Evolutionary conservation across 2,797 vertebrate species (phyloP), one percentile per base, ranked within the genome.

Genomic region (Enteromius afrohamiltoni): DNA sequence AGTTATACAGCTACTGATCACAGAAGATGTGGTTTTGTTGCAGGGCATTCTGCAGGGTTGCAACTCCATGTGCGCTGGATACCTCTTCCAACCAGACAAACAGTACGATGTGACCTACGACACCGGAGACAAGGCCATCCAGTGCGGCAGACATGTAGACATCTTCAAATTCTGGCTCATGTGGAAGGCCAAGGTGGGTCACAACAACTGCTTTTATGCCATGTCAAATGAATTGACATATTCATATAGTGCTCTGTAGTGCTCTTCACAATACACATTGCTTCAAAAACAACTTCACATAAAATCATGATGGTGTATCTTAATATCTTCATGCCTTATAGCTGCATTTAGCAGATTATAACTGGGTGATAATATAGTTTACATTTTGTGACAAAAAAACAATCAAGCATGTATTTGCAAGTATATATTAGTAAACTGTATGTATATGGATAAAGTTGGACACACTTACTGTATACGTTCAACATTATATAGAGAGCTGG

Each of bases 161-260:
- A 99, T 99, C 92, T 99, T 99, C 90, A 99, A 99, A 92, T 98
- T 99, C 94, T 99, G 98, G 98, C 95, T 99, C 92, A 99, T 99
- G 98, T 99, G 98, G 98, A 99, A 99, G 91, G 98, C 98, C 74
- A 97, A 97, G 96, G 96, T 97, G 92, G 74, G 78, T 64, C 40
- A 34, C 42, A 26, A 31, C 4, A 16, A 29, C 53, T 9, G 13
- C 51, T n/a, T 17, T 34, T 40, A 42, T 42, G n/a, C 17, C n/a
- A 26, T 9, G 3, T 34, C 47, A 31, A 34, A 51, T n/a, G 19
- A 49, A 53, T 34, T 29, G 29, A 29, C 29, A 7, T 0, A 74
- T 53, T 34, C 49, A 19, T n/a, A n/a, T 34, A 53, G 17, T 0
- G 11, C 29, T 31, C 19, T n/a, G 14, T 34, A 53, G 17, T 0